Conservation (phyloP, 2,113 vertebrate genomes). For the Aspidoscelis tigris region DNA sequence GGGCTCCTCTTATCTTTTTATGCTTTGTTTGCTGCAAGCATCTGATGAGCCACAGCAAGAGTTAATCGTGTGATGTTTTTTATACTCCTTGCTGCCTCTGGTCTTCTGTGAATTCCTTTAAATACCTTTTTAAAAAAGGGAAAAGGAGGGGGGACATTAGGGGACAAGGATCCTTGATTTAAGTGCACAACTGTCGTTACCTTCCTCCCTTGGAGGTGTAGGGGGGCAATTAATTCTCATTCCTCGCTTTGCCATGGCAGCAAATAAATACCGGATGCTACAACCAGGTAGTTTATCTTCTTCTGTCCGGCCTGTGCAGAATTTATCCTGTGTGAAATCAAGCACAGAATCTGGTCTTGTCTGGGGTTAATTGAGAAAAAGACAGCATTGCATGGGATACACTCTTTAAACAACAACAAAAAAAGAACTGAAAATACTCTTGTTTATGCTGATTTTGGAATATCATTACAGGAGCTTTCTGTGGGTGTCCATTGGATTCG, state of each 20-base stretch:
- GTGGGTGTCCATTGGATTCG: too few species aligned
- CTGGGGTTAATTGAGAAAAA: not conserved
- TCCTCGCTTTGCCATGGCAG: not conserved
- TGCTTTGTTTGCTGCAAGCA: not conserved
- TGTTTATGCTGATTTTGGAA: too few species aligned
- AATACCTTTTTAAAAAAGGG: not conserved
- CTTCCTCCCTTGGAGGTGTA: not conserved
- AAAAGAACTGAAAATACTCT: too few species aligned
- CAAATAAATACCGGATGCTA: constrained; percentile 5
- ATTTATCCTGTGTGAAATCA: not conserved
- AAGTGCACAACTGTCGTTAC: constrained; percentile 17
- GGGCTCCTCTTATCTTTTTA: not conserved
- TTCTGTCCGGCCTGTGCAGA: not conserved
- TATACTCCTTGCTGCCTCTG: too few species aligned
- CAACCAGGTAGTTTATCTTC: constrained; percentile 11
- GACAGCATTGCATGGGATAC: not conserved
- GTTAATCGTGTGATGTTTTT: too few species aligned
- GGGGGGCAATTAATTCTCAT: not conserved
- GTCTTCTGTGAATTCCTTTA: not conserved
- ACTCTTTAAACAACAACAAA: too few species aligned
- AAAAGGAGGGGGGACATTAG: too few species aligned
- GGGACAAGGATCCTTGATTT: not conserved
- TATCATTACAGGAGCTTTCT: not conserved
- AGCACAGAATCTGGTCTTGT: not conserved
- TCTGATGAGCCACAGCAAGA: too few species aligned